Conservation (phyloP, 2,797 vertebrate genomes). For the Gila robusta region DNA sequence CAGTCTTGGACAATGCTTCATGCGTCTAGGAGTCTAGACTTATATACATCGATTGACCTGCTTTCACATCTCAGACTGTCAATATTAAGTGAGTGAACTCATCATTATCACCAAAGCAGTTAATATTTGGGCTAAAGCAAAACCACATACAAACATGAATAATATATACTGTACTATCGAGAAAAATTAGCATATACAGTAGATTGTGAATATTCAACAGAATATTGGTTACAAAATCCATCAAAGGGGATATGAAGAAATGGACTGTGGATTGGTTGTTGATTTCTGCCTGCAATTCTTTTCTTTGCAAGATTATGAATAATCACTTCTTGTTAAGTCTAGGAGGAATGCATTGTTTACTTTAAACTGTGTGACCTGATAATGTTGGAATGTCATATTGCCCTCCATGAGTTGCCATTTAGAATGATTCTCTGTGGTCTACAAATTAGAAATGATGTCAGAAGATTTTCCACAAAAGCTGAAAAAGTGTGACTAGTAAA, state of each 20-base stretch:
- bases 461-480: background rate
- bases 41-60: background rate
- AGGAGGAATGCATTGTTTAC: conserved; percentile 53
- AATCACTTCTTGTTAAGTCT: conserved; percentile 21
- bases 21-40: background rate
- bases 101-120: background rate
- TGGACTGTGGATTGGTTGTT: background rate
- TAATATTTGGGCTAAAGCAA: background rate
- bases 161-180: background rate
- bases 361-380: conserved; percentile 25
- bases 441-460: background rate
- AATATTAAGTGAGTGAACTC: background rate
- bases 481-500: background rate
- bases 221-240: background rate
- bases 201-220: background rate
- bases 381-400: conserved; percentile 33
- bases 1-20: background rate
- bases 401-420: background rate
- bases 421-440: background rate
- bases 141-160: background rate
- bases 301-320: conserved; percentile 17
- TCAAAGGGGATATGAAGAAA: background rate
- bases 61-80: conserved; percentile 1
- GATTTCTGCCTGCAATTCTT: background rate
- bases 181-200: background rate